Conservation (phyloP, 2,797 vertebrate genomes). For the Uromys caudimaculatus region DNA sequence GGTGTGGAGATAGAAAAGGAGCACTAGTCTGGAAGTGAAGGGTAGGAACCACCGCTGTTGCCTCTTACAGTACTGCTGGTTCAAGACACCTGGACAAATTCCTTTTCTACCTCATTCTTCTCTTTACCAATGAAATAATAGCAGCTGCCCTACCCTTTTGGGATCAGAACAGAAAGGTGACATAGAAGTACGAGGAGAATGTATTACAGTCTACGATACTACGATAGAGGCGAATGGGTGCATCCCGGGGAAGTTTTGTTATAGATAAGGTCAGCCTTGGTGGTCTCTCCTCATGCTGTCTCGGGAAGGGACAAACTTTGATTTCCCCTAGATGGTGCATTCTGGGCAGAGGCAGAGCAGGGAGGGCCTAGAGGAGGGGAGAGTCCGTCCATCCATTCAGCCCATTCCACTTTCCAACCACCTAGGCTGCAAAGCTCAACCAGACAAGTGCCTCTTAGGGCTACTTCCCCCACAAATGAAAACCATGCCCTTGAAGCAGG, state of each 20-base stretch:
- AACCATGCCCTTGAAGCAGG: conserved; percentile 79
- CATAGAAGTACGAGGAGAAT: neutral
- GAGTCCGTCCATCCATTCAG: conserved; percentile 20
- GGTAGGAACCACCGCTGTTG: neutral
- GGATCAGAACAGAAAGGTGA: neutral
- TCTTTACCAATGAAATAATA: neutral
- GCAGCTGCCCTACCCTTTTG: neutral
- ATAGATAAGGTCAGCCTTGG: neutral
- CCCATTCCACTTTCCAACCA: conserved; percentile 11
- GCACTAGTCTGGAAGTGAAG: neutral
- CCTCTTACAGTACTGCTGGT: neutral
- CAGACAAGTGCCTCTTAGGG: conserved; percentile 84
- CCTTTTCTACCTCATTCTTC: neutral
- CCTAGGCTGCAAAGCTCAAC: neutral
- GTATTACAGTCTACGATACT: neutral
- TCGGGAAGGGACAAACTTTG: rapidly evolving
- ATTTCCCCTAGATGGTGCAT: neutral
- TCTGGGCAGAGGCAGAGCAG: neutral
- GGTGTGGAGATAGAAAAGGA: neutral
- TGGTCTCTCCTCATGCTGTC: neutral
- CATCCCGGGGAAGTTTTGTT: neutral
- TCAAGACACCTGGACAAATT: neutral
- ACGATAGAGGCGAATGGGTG: neutral
- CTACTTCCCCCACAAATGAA: conserved; percentile 76
- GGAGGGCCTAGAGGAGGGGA: neutral